These are phyloP conservation scores for Leucophenga maculata DNA, from an alignment of 2,888 invertebrate genomes.

Conservation along the genomic window DNA sequence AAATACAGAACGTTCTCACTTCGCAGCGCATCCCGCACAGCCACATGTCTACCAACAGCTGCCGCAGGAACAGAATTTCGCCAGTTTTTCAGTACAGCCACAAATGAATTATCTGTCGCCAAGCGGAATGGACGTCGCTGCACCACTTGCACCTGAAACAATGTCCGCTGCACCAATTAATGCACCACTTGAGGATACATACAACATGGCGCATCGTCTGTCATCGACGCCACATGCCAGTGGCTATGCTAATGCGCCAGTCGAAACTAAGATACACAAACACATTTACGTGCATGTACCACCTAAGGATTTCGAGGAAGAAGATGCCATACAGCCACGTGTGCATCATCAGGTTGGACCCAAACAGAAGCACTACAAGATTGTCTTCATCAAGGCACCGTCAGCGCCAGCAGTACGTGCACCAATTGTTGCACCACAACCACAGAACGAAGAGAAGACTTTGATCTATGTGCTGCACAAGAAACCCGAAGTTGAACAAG, in stretches of 20 bases:
- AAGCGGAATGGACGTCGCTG: constrained; percentile 6
- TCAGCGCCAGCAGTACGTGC: constrained; percentile 84
- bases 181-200: constrained; percentile 58
- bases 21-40: constrained; percentile 49
- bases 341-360: constrained; percentile 72
- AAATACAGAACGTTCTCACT: not conserved
- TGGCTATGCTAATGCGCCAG: constrained; percentile 61
- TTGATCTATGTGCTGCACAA: constrained; percentile 90
- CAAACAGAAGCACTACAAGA: constrained; percentile 90
- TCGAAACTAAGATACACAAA: constrained; percentile 64
- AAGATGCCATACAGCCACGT: constrained; percentile 63
- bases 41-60: constrained; percentile 61
- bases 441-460: constrained; percentile 89
- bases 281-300: constrained; percentile 71
- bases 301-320: constrained; percentile 68
- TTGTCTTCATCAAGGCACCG: constrained; percentile 93
- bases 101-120: constrained; percentile 46
- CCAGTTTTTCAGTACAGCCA: constrained; percentile 49
- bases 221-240: constrained; percentile 56
- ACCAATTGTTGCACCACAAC: constrained; percentile 83
- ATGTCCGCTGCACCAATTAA: constrained; percentile 29
- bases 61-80: constrained; percentile 57
- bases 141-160: constrained; percentile 40
- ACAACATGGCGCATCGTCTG: constrained; percentile 63
- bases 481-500: constrained; percentile 86